phyloP scores from a whole-genome alignment of 2,888 invertebrate genomes.

The Xestia sexstrigata region DNA sequence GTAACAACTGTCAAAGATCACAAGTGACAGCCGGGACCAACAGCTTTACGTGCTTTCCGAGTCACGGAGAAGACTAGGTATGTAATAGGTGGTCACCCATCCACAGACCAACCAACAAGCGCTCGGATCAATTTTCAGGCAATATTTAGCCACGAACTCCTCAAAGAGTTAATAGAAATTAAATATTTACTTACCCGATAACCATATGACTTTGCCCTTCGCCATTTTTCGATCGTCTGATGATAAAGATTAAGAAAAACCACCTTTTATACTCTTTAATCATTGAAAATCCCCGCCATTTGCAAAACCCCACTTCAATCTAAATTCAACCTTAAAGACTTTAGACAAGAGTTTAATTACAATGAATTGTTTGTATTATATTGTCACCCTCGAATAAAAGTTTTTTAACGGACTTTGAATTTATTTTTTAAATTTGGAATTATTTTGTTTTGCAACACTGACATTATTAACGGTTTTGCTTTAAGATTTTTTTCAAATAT shows the following conservation, averaged over 20 bases:
- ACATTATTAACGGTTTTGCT: conserved; percentile 33
- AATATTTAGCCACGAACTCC: too few relatives aligned
- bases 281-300: conserved; percentile 20
- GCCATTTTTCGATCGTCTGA: conserved; percentile 83
- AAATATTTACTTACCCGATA: conserved; percentile 78
- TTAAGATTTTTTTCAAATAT: neutral
- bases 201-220: conserved; percentile 82
- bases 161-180: neutral
- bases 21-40: too few relatives aligned
- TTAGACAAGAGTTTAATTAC: fast-evolving
- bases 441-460: conserved; percentile 52
- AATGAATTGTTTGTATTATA: conserved; percentile 11
- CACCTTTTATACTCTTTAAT: conserved; percentile 69
- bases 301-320: neutral
- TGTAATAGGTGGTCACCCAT: too few relatives aligned
- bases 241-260: conserved; percentile 19
- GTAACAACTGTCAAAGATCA: too few relatives aligned
- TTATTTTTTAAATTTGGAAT: conserved; percentile 47
- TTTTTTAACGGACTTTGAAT: conserved; percentile 54
- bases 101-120: too few relatives aligned
- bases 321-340: neutral
- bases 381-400: conserved; percentile 45
- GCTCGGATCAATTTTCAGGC: too few relatives aligned
- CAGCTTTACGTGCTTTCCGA: too few relatives aligned
- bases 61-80: too few relatives aligned